Percentiles rank a stretch among this genome's conserved stretches.
Conservation (phyloP, 2,888 invertebrate genomes). For the Drosophila prolongata region DNA sequence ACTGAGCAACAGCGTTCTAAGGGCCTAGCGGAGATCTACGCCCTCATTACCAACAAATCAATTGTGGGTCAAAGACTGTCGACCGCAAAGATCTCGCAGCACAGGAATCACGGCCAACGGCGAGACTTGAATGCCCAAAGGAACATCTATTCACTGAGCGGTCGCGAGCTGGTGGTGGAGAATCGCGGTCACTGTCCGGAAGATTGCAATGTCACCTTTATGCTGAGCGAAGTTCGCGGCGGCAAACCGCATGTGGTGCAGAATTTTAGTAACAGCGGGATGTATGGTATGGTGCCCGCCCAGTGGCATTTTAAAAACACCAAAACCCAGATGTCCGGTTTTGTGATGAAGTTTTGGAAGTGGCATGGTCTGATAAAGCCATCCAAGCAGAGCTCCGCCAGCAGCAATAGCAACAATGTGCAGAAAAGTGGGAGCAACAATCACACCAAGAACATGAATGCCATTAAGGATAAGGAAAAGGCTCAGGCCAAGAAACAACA, state of each 20-base stretch:
- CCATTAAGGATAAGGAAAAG: slow-evolving; percentile 64
- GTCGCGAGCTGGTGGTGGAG: slow-evolving; percentile 88
- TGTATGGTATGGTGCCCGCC: slow-evolving; percentile 90
- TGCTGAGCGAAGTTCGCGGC: slow-evolving; percentile 86
- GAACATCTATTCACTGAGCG: slow-evolving; percentile 87
- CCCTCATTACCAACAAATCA: slow-evolving; percentile 84
- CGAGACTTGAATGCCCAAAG: slow-evolving; percentile 86
- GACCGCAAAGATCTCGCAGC: slow-evolving; percentile 85
- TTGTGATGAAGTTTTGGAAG: slow-evolving; percentile 93
- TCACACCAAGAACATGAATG: slow-evolving; percentile 55
- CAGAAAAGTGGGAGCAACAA: slow-evolving; percentile 45
- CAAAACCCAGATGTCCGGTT: slow-evolving; percentile 88
- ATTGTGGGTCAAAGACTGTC: slow-evolving; percentile 75
- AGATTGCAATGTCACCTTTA: slow-evolving; percentile 87
- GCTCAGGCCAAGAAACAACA: slow-evolving; percentile 48
- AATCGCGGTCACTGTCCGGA: slow-evolving; percentile 90
- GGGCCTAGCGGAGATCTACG: slow-evolving; percentile 84
- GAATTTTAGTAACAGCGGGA: slow-evolving; percentile 87
- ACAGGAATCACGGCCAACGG: slow-evolving; percentile 86
- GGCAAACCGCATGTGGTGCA: slow-evolving; percentile 86
- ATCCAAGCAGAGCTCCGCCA: slow-evolving; percentile 10
- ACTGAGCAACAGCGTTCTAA: slow-evolving; percentile 86
- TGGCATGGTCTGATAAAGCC: slow-evolving; percentile 85
- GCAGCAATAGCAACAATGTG: slow-evolving; percentile 32
- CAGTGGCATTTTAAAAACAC: slow-evolving; percentile 86